phyloP scores from a whole-genome alignment of 2,888 invertebrate genomes.

The Lasioglossum marginatum region DNA sequence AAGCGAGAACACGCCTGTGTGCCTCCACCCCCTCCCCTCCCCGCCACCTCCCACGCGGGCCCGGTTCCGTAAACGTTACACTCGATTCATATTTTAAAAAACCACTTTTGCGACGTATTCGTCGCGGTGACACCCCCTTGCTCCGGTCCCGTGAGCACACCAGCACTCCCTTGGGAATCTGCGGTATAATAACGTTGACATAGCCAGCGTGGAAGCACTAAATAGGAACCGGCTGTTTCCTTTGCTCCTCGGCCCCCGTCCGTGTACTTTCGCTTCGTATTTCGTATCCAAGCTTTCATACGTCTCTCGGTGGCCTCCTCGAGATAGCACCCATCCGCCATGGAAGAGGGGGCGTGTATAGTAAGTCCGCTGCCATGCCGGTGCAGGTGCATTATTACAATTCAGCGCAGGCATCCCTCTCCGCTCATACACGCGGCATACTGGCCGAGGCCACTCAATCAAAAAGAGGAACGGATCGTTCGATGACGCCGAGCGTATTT shows the following conservation, averaged over 20 bases:
- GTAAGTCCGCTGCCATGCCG: constrained; percentile 26
- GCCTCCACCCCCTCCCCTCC: constrained; percentile 15
- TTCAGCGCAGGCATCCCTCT: constrained; percentile 40
- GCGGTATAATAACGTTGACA: constrained; percentile 82
- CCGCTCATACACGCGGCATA: constrained; percentile 22
- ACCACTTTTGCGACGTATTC: constrained; percentile 79
- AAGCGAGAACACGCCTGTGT: constrained; percentile 32
- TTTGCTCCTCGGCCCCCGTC: constrained; percentile 57
- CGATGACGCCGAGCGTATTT: not conserved
- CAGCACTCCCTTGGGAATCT: constrained; percentile 78
- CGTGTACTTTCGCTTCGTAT: constrained; percentile 56
- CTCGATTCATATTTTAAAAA: constrained; percentile 79
- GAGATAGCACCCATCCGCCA: constrained; percentile 55
- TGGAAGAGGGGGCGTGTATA: constrained; percentile 22
- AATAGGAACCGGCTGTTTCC: constrained; percentile 72
- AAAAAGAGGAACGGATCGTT: constrained; percentile 53
- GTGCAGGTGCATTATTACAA: constrained; percentile 69
- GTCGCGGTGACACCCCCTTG: constrained; percentile 61
- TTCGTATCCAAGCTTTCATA: constrained; percentile 61
- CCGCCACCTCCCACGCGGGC: not conserved
- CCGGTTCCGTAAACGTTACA: constrained; percentile 47
- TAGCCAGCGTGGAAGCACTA: constrained; percentile 76
- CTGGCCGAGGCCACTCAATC: constrained; percentile 60
- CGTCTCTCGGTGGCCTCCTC: constrained; percentile 56
- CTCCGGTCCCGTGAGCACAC: constrained; percentile 49